Conservation (phyloP, 2,888 invertebrate species). For the Amblyjoppa fuscipennis region DNA sequence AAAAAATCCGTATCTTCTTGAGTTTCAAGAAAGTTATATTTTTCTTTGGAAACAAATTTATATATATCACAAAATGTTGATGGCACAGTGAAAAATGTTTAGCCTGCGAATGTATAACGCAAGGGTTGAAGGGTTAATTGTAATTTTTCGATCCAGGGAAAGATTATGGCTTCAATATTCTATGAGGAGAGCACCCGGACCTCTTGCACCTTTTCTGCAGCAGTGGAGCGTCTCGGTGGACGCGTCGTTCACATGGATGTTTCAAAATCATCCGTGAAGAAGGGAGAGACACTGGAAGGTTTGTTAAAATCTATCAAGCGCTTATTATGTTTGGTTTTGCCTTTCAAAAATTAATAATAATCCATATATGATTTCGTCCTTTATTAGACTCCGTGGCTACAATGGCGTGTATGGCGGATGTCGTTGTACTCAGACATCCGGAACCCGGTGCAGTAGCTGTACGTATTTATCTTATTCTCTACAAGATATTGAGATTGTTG, state of each 20-base stretch:
- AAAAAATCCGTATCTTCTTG: not conserved
- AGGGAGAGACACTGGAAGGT: conserved; percentile 98
- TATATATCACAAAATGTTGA: not conserved
- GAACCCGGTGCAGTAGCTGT: conserved; percentile 95
- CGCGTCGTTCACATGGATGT: conserved; percentile 96
- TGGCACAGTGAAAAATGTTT: not conserved
- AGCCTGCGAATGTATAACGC: not conserved
- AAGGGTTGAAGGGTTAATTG: not conserved
- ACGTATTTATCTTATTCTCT: conserved; percentile 82
- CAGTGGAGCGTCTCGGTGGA: conserved; percentile 98
- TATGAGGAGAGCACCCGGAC: conserved; percentile 99
- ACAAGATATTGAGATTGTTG: not conserved
- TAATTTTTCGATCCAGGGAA: conserved; percentile 88
- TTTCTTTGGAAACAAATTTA: not conserved
- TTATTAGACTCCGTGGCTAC: conserved; percentile 90
- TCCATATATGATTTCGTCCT: conserved; percentile 12
- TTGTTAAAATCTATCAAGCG: conserved; percentile 7
- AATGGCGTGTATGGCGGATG: conserved; percentile 97
- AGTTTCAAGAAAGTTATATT: not conserved
- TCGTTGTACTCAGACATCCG: conserved; percentile 97
- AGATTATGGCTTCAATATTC: conserved; percentile 98
- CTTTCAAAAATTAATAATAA: not conserved
- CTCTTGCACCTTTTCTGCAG: conserved; percentile 97
- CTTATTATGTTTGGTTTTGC: not conserved
- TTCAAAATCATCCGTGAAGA: conserved; percentile 96